A percentile compares a stretch with the other conserved stretches of the same genome.
Evolutionary conservation across 1,140 invertebrate species (phyloP).

Genomic region (Ptiloglossa arizonensis): DNA sequence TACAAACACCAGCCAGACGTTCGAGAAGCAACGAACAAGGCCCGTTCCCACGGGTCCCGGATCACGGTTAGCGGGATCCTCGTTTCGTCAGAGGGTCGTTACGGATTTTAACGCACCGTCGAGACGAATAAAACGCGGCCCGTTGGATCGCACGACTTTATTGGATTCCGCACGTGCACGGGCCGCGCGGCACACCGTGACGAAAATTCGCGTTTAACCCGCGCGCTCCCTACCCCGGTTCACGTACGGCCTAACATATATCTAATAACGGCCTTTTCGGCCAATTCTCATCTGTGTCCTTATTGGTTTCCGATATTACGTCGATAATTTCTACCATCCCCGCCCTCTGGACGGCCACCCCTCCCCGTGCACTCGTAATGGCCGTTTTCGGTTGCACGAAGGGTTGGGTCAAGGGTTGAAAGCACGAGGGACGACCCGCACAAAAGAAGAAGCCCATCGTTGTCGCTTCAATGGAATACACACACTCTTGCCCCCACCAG

Average conservation of each 20-base stretch:
- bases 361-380: constrained; percentile 13
- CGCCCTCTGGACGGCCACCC: constrained; percentile 9
- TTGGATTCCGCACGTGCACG: constrained; percentile 45
- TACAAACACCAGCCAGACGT: too few relatives aligned
- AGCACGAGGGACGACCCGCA: not conserved
- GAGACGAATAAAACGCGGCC: constrained; percentile 12
- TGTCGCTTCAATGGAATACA: constrained; percentile 29
- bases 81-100: not conserved
- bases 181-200: not conserved
- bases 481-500: not conserved
- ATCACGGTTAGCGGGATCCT: too few relatives aligned
- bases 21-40: too few relatives aligned
- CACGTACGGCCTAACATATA: constrained; percentile 57
- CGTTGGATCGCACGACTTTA: constrained; percentile 46
- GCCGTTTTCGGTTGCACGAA: constrained; percentile 35
- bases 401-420: too few relatives aligned
- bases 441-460: constrained; percentile 38
- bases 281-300: constrained; percentile 62
- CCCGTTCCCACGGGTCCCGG: too few relatives aligned
- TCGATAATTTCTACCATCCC: constrained; percentile 56
- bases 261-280: constrained; percentile 54
- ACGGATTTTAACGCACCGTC: constrained; percentile 5
- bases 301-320: constrained; percentile 67
- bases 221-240: constrained; percentile 12
- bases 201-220: constrained; percentile 54